These are phyloP conservation scores for Forficula auricularia DNA, from an alignment of 1,140 invertebrate species.

Conservation along the genomic window DNA sequence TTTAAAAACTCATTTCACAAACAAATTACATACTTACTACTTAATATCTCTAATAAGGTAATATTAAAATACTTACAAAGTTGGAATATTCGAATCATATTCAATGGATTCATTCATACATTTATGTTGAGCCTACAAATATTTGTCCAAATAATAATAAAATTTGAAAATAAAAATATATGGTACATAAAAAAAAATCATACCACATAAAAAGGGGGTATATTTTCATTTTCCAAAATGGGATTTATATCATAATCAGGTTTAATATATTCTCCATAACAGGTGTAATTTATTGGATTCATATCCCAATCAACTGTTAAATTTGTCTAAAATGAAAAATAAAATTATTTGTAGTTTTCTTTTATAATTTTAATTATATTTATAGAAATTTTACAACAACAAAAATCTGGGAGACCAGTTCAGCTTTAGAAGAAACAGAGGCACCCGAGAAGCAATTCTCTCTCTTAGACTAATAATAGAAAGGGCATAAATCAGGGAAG, in stretches of 20 bases:
- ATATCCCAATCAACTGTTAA: slow-evolving; percentile 52
- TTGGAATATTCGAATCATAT: slow-evolving; percentile 45
- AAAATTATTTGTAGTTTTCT: too few relatives aligned
- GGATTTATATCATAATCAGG: slow-evolving; percentile 31
- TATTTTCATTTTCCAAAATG: slow-evolving; percentile 33
- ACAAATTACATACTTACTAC: too few relatives aligned
- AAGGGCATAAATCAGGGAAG: too few relatives aligned
- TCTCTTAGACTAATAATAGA: too few relatives aligned
- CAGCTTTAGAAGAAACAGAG: too few relatives aligned
- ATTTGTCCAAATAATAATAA: too few relatives aligned
- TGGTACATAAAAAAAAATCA: slow-evolving; percentile 15
- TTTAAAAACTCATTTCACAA: too few relatives aligned
- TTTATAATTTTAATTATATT: too few relatives aligned
- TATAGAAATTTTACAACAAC: too few relatives aligned
- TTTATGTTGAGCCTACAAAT: slow-evolving; percentile 41
- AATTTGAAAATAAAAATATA: slow-evolving; percentile 11
- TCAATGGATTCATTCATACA: slow-evolving; percentile 50
- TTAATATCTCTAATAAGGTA: too few relatives aligned
- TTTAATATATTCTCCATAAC: slow-evolving; percentile 32
- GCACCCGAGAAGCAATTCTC: too few relatives aligned
- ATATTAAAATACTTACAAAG: slow-evolving; percentile 38
- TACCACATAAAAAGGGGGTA: slow-evolving; percentile 42
- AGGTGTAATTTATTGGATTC: slow-evolving; percentile 44
- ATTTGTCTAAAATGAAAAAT: slow-evolving; percentile 36
- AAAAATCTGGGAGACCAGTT: too few relatives aligned